Evolutionary conservation across 64 coral and sea anemone species (phyloP), one percentile per base, ranked within the genome.

Genomic region (Dendrophyllia cribrosa): DNA sequence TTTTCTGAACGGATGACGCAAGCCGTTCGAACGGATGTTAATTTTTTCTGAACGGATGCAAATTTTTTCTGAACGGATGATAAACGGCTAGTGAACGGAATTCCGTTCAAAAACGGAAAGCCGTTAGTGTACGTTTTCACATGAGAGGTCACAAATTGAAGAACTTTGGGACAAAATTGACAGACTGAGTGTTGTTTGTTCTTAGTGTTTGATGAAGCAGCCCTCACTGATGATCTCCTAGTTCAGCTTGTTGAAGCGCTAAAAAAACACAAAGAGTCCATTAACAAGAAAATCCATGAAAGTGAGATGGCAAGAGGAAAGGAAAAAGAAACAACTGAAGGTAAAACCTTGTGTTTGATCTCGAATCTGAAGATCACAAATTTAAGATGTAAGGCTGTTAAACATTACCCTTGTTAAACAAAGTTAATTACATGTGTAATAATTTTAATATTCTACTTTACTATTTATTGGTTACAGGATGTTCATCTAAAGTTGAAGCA

Each of bases 201-300:
- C 88, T 20, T 61, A 91, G 93, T 98, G 65, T 93, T 98, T 95
- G 96, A 98, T 91, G 96, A 98, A 26, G 90, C 88, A 58, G 92
- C 93, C 62, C 88, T 98, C 7, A 98, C 96, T 51, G 94, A 98
- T 92, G 93, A 92, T 70, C 70, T 98, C 20, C 86, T 98, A 7
- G 90, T 95, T 20, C 90, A 98, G 83, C 74, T 98, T 70, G 93
- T 98, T 74, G 94, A 93, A 63, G 95, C 89, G 56, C 64, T 98
- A 43, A 93, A 88, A 46, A 87, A 94, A 86, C 26, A 77, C 71
- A 63, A 89, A 71, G 83, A 66, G 66, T 75, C 58, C 12, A 22
- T n/a, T 16, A 84, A 89, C 43, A 20, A 85, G 13, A 74, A 94
- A 51, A 46, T 6, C 58, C 70, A 53, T 49, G 55, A 64, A 53